A percentile compares a stretch with the other conserved stretches of the same genome.
phyloP scores from a whole-genome alignment of 2,113 vertebrate genomes.

The Ochotona curzoniae region DNA sequence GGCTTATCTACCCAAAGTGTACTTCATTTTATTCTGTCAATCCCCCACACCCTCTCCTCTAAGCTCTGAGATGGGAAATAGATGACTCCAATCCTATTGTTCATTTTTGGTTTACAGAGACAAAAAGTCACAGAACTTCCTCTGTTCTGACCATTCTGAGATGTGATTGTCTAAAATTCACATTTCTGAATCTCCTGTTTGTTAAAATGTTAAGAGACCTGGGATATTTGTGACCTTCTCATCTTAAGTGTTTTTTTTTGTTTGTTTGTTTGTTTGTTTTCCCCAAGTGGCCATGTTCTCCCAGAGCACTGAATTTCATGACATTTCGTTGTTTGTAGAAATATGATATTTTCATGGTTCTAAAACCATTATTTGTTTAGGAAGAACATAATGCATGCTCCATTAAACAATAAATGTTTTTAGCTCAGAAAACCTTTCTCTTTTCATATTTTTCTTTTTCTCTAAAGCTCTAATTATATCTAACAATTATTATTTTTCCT shows the following conservation, averaged over 20 bases:
- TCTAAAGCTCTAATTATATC: background rate
- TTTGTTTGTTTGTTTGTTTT: too few relatives aligned
- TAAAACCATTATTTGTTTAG: constrained; percentile 29
- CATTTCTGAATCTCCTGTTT: background rate
- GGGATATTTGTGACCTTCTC: background rate
- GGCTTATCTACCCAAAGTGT: background rate
- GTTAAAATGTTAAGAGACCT: background rate
- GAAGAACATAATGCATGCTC: background rate
- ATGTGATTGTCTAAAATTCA: background rate
- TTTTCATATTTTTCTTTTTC: background rate
- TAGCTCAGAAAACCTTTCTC: constrained; percentile 6
- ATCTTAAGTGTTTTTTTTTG: background rate
- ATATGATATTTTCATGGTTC: constrained; percentile 32
- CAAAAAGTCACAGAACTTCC: background rate
- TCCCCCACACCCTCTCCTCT: background rate
- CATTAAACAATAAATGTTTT: background rate
- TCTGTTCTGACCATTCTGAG: constrained; percentile 1
- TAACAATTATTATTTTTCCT: background rate
- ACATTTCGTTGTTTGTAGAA: constrained; percentile 33
- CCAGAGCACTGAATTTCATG: background rate
- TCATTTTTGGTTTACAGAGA: background rate
- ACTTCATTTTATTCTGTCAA: too few relatives aligned
- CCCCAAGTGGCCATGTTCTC: background rate
- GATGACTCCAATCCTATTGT: background rate
- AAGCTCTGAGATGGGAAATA: background rate